phyloP scores from a whole-genome alignment of 2,797 vertebrate species.

The Falco rusticolus region DNA sequence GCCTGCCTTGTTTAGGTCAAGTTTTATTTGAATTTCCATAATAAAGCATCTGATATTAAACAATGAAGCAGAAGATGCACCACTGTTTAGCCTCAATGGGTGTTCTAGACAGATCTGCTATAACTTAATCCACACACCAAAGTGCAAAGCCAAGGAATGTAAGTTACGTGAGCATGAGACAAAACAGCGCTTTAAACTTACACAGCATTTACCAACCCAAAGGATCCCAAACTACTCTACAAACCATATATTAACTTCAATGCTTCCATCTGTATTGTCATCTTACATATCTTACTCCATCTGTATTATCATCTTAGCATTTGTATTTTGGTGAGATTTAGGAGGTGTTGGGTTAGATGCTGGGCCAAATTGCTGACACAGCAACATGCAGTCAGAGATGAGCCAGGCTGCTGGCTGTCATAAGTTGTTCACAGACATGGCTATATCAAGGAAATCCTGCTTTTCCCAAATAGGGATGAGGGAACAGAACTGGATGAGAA shows the following conservation, averaged over 20 bases:
- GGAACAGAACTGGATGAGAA: neutral
- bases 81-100: neutral
- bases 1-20: slow-evolving; percentile 21
- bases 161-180: neutral
- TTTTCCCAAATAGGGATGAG: neutral
- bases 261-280: neutral
- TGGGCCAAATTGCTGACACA: neutral
- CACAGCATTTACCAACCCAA: neutral
- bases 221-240: neutral
- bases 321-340: neutral
- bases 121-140: neutral
- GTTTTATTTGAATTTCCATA: slow-evolving; percentile 21
- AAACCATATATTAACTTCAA: neutral
- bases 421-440: neutral
- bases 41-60: slow-evolving; percentile 36
- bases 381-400: neutral
- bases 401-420: neutral
- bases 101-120: neutral
- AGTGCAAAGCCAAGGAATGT: neutral
- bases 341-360: neutral
- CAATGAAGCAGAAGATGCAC: neutral
- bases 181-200: neutral
- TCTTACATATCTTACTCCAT: neutral
- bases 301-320: neutral
- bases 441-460: neutral